Conservation (phyloP, 1,140 invertebrate genomes). For the Drosophila neocordata region DNA sequence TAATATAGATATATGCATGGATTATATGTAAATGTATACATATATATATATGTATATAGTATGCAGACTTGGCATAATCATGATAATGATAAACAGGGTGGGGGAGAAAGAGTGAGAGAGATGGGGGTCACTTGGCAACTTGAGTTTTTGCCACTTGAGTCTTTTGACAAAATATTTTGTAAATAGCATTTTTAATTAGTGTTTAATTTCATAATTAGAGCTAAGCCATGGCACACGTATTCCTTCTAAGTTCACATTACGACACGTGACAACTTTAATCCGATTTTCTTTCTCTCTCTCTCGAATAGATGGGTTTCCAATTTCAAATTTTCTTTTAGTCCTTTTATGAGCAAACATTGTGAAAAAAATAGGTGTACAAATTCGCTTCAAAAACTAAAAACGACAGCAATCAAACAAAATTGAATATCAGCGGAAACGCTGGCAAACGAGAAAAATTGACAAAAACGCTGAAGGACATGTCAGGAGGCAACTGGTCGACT, state of each 20-base stretch:
- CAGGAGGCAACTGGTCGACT: constrained; percentile 15
- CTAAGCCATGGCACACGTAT: constrained; percentile 62
- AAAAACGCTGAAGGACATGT: constrained; percentile 26
- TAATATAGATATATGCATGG: constrained; percentile 58
- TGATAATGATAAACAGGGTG: constrained; percentile 1
- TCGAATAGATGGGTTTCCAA: constrained; percentile 22
- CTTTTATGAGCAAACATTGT: constrained; percentile 71
- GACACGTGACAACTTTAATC: constrained; percentile 70
- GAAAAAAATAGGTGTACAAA: constrained; percentile 66
- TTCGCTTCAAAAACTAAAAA: constrained; percentile 67
- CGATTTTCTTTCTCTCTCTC: constrained; percentile 35
- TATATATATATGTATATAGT: constrained; percentile 4
- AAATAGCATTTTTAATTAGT: constrained; percentile 63
- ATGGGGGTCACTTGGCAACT: neutral
- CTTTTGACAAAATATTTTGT: constrained; percentile 45
- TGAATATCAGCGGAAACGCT: constrained; percentile 72
- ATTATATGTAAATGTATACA: constrained; percentile 4
- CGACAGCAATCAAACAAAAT: constrained; percentile 79
- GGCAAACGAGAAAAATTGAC: constrained; percentile 55
- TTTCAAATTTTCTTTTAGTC: constrained; percentile 36
- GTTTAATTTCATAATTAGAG: constrained; percentile 78
- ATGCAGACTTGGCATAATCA: constrained; percentile 27
- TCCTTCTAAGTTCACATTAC: constrained; percentile 48
- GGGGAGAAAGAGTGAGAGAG: neutral
- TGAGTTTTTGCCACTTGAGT: neutral